Evolutionary conservation across 2,888 invertebrate species (phyloP).

Genomic region (Drosophila subquinaria): DNA sequence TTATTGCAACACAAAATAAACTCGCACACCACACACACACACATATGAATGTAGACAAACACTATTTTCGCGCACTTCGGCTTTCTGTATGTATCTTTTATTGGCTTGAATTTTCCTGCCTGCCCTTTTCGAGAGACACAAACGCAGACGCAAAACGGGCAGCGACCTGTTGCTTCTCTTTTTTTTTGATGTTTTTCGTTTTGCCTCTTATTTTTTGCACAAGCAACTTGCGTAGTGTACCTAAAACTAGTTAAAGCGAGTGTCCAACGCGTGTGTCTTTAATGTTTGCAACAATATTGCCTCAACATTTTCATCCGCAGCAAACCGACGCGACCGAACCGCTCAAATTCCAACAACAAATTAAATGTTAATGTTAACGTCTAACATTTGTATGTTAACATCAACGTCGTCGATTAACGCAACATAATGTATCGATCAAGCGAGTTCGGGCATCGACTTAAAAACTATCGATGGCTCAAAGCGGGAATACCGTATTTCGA

Average conservation of each 20-base stretch:
- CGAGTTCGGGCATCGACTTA: neutral
- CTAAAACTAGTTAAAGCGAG: slow-evolving; percentile 39
- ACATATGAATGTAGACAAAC: slow-evolving; percentile 6
- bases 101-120: slow-evolving; percentile 75
- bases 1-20: slow-evolving; percentile 38
- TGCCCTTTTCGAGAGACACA: slow-evolving; percentile 71
- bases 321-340: slow-evolving; percentile 57
- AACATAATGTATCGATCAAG: slow-evolving; percentile 41
- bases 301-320: slow-evolving; percentile 39
- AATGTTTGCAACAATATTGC: slow-evolving; percentile 39
- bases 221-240: slow-evolving; percentile 23
- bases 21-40: slow-evolving; percentile 25
- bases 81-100: slow-evolving; percentile 80
- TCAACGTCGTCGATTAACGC: neutral
- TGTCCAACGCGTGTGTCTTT: slow-evolving; percentile 32
- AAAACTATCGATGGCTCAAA: neutral
- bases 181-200: slow-evolving; percentile 16
- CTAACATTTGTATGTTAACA: slow-evolving; percentile 43
- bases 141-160: slow-evolving; percentile 45
- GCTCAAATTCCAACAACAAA: slow-evolving; percentile 65
- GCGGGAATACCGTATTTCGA: neutral
- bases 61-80: slow-evolving; percentile 73
- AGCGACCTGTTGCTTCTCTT: slow-evolving; percentile 48
- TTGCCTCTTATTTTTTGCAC: slow-evolving; percentile 19
- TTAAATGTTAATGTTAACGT: slow-evolving; percentile 42